Evolutionary conservation across 2,888 invertebrate genomes (phyloP).

Genomic region (Hypomecis punctinalis): DNA sequence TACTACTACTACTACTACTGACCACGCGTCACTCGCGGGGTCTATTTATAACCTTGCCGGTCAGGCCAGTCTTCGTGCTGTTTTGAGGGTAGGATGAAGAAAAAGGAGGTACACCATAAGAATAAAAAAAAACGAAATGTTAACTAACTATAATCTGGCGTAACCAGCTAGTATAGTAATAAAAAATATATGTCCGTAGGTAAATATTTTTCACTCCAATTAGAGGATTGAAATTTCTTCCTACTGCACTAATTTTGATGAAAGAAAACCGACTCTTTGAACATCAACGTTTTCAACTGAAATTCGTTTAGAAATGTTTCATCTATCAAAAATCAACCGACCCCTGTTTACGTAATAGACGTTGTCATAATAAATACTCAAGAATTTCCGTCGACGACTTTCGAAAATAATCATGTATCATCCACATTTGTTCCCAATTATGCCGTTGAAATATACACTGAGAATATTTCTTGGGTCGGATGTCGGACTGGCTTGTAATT

Average conservation of each 20-base stretch:
- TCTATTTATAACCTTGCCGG: no score
- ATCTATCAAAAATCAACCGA: slow-evolving; percentile 27
- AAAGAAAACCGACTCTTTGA: slow-evolving; percentile 25
- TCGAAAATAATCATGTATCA: slow-evolving; percentile 50
- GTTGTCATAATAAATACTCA: slow-evolving; percentile 41
- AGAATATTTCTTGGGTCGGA: slow-evolving; percentile 62
- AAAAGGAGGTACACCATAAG: no score
- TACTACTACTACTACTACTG: no score
- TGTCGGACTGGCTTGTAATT: slow-evolving; percentile 70
- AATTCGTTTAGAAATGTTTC: slow-evolving; percentile 32
- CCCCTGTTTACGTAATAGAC: slow-evolving; percentile 35
- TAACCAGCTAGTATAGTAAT: no score
- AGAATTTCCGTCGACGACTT: slow-evolving; percentile 48
- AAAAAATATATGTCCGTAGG: no score
- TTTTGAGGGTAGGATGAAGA: no score
- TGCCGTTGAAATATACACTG: slow-evolving; percentile 74
- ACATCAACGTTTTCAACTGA: slow-evolving; percentile 16
- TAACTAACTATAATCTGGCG: no score
- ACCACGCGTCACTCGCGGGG: no score
- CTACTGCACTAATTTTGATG: slow-evolving; percentile 14
- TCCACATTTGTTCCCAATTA: slow-evolving; percentile 80
- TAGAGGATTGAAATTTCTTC: no score
- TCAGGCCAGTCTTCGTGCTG: no score
- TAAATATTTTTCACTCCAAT: no score
- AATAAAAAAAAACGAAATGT: no score